Base-by-base conservation (phyloP, 2,888 invertebrate species). In the Harpalus rufipes region DNA sequence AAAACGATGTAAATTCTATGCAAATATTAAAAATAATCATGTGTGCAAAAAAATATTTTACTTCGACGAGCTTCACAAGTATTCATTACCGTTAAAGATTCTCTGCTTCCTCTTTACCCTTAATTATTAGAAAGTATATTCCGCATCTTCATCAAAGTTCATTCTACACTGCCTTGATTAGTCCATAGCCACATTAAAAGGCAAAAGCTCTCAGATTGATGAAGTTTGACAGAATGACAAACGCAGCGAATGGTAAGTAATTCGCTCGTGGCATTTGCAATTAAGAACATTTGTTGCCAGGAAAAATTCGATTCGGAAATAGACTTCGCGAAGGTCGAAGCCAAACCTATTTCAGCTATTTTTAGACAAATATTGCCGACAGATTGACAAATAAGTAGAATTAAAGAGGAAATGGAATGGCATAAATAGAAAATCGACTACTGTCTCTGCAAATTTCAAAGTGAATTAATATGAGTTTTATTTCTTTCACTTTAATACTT, bases 201-300 rank as follows among this genome's bases (percentile, higher is more conserved):
- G 32, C 12, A 44, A 58, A 51, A 58, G 78, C 58, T 25, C 76
- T 58, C 21, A 21, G 74, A 74, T 51, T 74, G 74, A 74, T 74
- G 51, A 74, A 44, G 51, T 74, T 74, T 74, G 74, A 74, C 74
- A 56, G 44, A 56, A n/a, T 74, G 74, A 74, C 51, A 44, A 74
- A 74, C 21, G 72, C 14, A 44, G 72, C 7, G 51, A 44, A 51
- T 56, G 74, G 74, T 74, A 74, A 74, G 51, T 74, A 74, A 74
- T 74, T 51, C 18, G 51, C 18, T 74, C 51, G 51, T 74, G 51
- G 44, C 74, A 56, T 56, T 74, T 74, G 74, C 51, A 74, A 74
- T 74, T 74, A 51, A 51, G 44, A 74, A 51, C 74, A 74, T 74
- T 56, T 74, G 51, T 74, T 74, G 74, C 51, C 44, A 74, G 21